Percentiles rank a stretch among this genome's conserved stretches.
Evolutionary conservation across 2,797 vertebrate species (phyloP).

Genomic region (Ctenopoma kingsleyae): DNA sequence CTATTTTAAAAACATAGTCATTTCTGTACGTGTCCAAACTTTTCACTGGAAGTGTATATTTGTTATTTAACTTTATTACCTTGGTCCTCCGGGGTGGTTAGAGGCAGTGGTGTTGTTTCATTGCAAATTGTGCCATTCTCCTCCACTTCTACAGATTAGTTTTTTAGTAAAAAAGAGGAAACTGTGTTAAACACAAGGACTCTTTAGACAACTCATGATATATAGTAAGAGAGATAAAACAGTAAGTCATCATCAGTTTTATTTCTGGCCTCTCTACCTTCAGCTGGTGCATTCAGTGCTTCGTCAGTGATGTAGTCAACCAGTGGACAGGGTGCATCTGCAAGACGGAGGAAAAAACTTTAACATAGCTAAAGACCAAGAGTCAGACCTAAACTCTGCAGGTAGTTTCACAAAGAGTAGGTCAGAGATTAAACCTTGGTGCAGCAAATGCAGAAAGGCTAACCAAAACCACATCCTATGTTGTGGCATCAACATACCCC

Average conservation of each 20-base stretch:
- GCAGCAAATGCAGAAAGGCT: not conserved
- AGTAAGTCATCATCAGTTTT: not conserved
- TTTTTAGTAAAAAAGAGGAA: not conserved
- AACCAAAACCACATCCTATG: constrained; percentile 15
- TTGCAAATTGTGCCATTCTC: constrained; percentile 44
- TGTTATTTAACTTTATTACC: constrained; percentile 49
- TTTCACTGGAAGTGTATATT: too few species aligned
- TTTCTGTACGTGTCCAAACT: too few species aligned
- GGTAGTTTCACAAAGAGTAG: constrained; percentile 13
- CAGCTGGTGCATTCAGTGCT: constrained; percentile 35
- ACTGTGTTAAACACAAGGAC: not conserved
- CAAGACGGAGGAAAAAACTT: constrained; percentile 22
- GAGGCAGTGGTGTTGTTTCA: constrained; percentile 63
- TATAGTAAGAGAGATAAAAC: not conserved
- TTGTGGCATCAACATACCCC: constrained; percentile 48
- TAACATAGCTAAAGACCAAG: not conserved
- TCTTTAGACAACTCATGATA: not conserved
- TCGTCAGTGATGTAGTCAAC: constrained; percentile 70
- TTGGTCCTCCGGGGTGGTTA: constrained; percentile 52
- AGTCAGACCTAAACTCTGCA: not conserved
- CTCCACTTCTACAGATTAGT: constrained; percentile 46
- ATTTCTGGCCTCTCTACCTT: constrained; percentile 55
- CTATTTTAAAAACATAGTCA: too few species aligned
- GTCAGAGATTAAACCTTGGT: not conserved
- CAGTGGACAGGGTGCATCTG: constrained; percentile 70